Conservation (phyloP, 2,797 vertebrate genomes). For the Nothura maculosa region DNA sequence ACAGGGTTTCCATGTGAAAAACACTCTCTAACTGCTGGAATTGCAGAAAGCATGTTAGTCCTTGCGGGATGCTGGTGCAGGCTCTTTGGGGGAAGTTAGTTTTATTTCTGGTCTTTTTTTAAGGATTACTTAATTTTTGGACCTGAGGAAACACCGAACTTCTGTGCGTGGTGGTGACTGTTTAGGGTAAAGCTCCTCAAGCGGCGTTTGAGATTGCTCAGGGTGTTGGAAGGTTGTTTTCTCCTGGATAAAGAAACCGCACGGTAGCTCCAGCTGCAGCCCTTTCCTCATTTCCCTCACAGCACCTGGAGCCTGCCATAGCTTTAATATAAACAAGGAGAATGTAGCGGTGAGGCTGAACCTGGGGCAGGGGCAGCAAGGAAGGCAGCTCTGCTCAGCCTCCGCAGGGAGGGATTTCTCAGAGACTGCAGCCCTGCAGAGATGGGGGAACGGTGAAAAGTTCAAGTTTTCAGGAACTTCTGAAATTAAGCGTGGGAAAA, state of each 20-base stretch:
- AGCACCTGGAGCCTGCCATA: neutral
- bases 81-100: neutral
- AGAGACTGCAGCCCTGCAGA: neutral
- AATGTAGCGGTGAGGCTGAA: neutral
- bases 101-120: no score
- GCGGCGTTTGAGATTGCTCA: neutral
- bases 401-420: no score
- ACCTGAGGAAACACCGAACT: neutral
- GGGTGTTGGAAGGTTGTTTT: neutral
- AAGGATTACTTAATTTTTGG: neutral
- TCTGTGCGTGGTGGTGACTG: neutral
- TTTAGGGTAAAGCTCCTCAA: rapidly evolving
- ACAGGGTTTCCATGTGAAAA: neutral
- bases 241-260: neutral
- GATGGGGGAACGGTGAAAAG: neutral
- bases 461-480: neutral
- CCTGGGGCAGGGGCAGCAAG: neutral
- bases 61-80: neutral
- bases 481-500: neutral
- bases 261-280: neutral
- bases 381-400: neutral
- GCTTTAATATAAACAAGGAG: neutral
- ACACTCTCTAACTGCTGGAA: neutral
- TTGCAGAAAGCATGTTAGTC: neutral
- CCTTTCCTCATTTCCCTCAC: neutral